phyloP scores from a whole-genome alignment of 2,888 invertebrate species.

The Dasypogon diadema region DNA sequence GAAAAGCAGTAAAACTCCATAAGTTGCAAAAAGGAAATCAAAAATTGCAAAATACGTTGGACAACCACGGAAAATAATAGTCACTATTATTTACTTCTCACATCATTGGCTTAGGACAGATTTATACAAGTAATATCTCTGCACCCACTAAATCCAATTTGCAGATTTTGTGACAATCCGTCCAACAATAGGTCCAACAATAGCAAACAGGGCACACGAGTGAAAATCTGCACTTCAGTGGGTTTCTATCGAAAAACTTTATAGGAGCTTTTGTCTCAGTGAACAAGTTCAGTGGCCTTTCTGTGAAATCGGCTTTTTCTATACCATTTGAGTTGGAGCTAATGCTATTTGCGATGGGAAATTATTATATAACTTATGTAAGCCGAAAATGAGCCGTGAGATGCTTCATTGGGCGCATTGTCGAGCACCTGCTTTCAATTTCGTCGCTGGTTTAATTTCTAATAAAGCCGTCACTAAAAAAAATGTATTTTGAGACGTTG shows the following conservation, averaged over 20 bases:
- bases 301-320: conserved; percentile 8
- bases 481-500: background rate
- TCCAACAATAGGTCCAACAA: no score
- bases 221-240: background rate
- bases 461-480: conserved; percentile 3
- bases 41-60: background rate
- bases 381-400: background rate
- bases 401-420: conserved; percentile 32
- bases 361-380: background rate
- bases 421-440: conserved; percentile 13
- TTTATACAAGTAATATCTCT: no score
- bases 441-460: conserved; percentile 12
- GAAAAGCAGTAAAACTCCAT: background rate
- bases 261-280: background rate
- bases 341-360: background rate
- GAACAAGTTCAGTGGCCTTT: conserved; percentile 31
- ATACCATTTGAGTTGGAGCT: background rate
- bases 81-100: background rate
- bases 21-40: background rate
- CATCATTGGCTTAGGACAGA: background rate
- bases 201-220: background rate
- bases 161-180: no score
- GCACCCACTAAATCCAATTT: no score
- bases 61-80: background rate
- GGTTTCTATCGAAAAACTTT: background rate